Conservation (phyloP, 2,888 invertebrate species). For the Drosophila diplacantha region DNA sequence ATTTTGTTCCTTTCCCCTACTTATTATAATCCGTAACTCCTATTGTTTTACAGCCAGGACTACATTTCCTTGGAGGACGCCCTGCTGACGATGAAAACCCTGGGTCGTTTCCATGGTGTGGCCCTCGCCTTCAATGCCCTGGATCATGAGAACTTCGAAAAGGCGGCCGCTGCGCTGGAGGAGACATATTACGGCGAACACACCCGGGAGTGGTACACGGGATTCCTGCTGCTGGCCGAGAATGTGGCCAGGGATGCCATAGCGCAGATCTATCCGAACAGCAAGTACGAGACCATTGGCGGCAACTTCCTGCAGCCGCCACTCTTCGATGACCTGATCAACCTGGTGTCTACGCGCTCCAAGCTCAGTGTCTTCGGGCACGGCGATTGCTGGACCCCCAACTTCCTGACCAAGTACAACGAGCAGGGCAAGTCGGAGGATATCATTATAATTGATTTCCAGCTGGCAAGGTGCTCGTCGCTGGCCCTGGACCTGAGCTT, state of each 20-base stretch:
- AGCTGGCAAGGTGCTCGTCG: slow-evolving; percentile 79
- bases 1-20: background rate
- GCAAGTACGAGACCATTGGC: slow-evolving; percentile 80
- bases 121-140: slow-evolving; percentile 81
- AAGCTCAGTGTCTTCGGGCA: slow-evolving; percentile 82
- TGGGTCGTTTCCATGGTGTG: slow-evolving; percentile 81
- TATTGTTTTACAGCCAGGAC: slow-evolving; percentile 41
- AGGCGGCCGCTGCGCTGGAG: slow-evolving; percentile 70
- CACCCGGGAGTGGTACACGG: slow-evolving; percentile 33
- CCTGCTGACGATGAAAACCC: slow-evolving; percentile 78
- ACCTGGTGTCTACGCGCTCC: slow-evolving; percentile 67
- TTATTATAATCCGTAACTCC: background rate
- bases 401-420: slow-evolving; percentile 81
- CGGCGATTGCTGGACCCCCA: slow-evolving; percentile 88
- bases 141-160: slow-evolving; percentile 79
- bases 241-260: slow-evolving; percentile 77
- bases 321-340: slow-evolving; percentile 78
- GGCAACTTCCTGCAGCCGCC: slow-evolving; percentile 80
- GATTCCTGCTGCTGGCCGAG: slow-evolving; percentile 26
- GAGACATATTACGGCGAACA: slow-evolving; percentile 36
- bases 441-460: slow-evolving; percentile 84
- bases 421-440: slow-evolving; percentile 57
- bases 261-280: slow-evolving; percentile 80
- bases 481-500: slow-evolving; percentile 77
- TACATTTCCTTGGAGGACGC: slow-evolving; percentile 78